These are phyloP conservation scores for Stichopus chloronotus DNA, from an alignment of 35 echinoderm and acorn worm species.

Conservation along the genomic window DNA sequence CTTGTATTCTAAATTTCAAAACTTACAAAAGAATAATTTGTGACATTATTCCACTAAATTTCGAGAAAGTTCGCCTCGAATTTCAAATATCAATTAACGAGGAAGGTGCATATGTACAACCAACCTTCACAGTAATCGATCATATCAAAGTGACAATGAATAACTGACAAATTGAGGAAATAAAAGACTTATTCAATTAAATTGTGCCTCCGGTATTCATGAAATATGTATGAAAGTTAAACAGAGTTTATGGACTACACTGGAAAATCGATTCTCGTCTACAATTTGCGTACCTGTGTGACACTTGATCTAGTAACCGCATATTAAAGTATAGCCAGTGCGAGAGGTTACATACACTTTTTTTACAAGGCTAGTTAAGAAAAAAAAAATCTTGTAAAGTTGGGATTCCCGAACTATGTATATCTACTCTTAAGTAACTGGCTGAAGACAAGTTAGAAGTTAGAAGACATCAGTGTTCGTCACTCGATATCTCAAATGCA, in stretches of 20 bases:
- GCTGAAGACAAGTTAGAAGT: too few species aligned
- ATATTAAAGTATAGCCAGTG: neutral
- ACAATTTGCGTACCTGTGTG: neutral
- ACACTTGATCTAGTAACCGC: slow-evolving; percentile 7
- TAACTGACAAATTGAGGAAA: neutral
- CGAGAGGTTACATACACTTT: neutral
- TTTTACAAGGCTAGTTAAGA: neutral
- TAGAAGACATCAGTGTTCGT: too few species aligned
- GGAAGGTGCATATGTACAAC: neutral
- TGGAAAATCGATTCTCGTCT: neutral
- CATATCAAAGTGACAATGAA: neutral
- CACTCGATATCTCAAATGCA: too few species aligned
- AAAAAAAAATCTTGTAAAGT: neutral
- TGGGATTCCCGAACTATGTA: too few species aligned
- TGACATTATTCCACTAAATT: neutral
- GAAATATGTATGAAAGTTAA: neutral
- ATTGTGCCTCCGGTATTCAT: neutral
- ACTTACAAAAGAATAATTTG: too few species aligned
- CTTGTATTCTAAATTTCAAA: too few species aligned
- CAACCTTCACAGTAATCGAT: neutral
- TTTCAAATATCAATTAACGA: neutral
- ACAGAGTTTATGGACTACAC: neutral
- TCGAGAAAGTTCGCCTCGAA: neutral
- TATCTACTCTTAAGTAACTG: too few species aligned
- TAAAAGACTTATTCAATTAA: neutral